phyloP scores from a whole-genome alignment of 1,140 invertebrate species.

The Trissolcus basalis region DNA sequence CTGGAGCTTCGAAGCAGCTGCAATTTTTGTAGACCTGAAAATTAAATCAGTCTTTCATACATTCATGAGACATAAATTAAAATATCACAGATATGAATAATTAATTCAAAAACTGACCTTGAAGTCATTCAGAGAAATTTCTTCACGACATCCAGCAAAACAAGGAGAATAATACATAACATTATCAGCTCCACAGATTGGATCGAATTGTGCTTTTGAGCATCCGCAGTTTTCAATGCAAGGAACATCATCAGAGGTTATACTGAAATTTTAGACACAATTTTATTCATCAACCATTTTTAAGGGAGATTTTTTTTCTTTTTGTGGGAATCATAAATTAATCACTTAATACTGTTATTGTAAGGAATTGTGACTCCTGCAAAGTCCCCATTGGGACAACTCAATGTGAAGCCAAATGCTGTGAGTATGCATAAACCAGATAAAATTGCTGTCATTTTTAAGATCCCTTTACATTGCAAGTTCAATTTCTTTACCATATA shows the following conservation, averaged over 20 bases:
- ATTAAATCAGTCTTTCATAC: neutral
- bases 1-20: conserved; percentile 71
- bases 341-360: conserved; percentile 70
- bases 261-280: conserved; percentile 43
- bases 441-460: conserved; percentile 83
- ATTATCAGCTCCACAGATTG: conserved; percentile 87
- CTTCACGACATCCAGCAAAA: conserved; percentile 84
- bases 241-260: conserved; percentile 67
- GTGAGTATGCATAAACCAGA: conserved; percentile 79
- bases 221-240: conserved; percentile 84
- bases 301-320: neutral
- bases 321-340: neutral
- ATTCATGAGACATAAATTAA: too few relatives aligned
- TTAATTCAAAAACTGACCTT: conserved; percentile 61
- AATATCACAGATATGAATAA: too few relatives aligned
- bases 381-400: conserved; percentile 85
- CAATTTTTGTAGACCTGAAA: conserved; percentile 78
- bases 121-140: conserved; percentile 65
- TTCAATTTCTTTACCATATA: conserved; percentile 86
- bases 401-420: conserved; percentile 82
- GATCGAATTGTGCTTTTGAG: conserved; percentile 77
- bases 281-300: conserved; percentile 19
- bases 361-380: conserved; percentile 84
- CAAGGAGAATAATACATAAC: conserved; percentile 90
- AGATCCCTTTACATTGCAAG: conserved; percentile 84